Conservation (phyloP, 1,140 invertebrate species). For the Sinonovacula constricta region DNA sequence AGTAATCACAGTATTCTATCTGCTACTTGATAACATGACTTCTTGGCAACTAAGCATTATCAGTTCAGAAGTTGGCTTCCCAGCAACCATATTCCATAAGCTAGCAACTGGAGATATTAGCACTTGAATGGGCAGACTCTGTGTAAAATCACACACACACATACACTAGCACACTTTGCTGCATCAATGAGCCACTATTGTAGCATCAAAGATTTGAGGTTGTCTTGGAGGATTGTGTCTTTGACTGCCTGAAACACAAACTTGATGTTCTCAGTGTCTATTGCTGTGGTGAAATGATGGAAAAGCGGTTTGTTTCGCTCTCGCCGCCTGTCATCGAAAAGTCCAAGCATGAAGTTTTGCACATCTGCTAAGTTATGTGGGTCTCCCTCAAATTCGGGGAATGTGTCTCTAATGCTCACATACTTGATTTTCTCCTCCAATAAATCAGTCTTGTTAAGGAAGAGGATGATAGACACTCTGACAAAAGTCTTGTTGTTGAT, state of each 20-base stretch:
- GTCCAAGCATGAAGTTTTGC: slow-evolving; percentile 91
- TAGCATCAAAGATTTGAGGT: slow-evolving; percentile 95
- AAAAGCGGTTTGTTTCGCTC: slow-evolving; percentile 86
- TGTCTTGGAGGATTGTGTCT: slow-evolving; percentile 96
- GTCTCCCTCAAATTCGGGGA: slow-evolving; percentile 92
- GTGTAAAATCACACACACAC: no score
- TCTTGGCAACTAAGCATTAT: no score
- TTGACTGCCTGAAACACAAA: slow-evolving; percentile 98
- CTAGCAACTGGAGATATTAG: no score
- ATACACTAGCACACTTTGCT: no score
- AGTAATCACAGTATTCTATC: no score
- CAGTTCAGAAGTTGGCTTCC: no score
- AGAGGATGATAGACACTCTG: slow-evolving; percentile 96
- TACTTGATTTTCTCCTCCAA: slow-evolving; percentile 91
- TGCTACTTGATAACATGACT: no score
- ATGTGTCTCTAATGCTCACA: slow-evolving; percentile 83
- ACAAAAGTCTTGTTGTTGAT: slow-evolving; percentile 96
- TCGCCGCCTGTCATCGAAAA: slow-evolving; percentile 87
- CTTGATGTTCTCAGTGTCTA: slow-evolving; percentile 98
- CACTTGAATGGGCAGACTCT: no score
- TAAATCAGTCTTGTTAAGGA: slow-evolving; percentile 98
- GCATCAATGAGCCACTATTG: no score
- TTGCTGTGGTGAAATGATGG: slow-evolving; percentile 98
- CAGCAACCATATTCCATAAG: no score
- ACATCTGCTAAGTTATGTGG: slow-evolving; percentile 92